Base-by-base conservation (phyloP, 2,888 invertebrate genomes). In the Emmelina monodactyla region DNA sequence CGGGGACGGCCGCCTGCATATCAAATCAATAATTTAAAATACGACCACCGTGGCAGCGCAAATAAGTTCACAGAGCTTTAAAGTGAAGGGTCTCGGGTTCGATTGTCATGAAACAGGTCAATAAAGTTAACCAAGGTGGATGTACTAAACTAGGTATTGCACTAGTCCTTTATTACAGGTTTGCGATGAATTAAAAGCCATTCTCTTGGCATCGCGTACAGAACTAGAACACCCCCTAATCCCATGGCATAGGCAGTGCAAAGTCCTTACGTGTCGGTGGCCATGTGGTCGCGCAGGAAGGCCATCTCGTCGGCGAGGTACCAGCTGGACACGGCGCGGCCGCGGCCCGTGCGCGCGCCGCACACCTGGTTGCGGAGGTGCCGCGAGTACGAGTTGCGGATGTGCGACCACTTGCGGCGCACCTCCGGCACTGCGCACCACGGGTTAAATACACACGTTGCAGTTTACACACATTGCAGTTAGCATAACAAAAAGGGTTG, bases 381-480 rank as follows among this genome's bases (percentile, higher is more conserved):
- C 2, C 78, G 63, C 46, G 78, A 78, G 61, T 76, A 78, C 45
- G 78, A 78, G 66, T 78, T 78, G 53, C 78, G 68, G 44, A 78
- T 59, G 62, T 78, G 78, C 1, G 76, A 76, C 78, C 78, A 78
- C 53, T 78, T 78, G 49, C 78, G 62, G 0, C 78, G 61, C 35
- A 75, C 78, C 41, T 76, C 76, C 31, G 68, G 64, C 47, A 78
- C 78, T 78, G 55, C 15, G 44, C 22, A 41, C 32, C 5, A 28
- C 28, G 28, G 10, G 7, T 7, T 9, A 16, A 14, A 10, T 16
- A 28, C 16, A 31, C 15, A 33, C 22, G 15, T 15, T 10, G 15
- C 6, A 19, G 9, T 19, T 32, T 9, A 3, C 25, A 25, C 22
- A 13, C 32, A 14, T 9, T 3, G 6, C 22, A 12, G 4, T 11